Conservation (phyloP, 1,140 invertebrate genomes). For the Calephelis virginiensis region DNA sequence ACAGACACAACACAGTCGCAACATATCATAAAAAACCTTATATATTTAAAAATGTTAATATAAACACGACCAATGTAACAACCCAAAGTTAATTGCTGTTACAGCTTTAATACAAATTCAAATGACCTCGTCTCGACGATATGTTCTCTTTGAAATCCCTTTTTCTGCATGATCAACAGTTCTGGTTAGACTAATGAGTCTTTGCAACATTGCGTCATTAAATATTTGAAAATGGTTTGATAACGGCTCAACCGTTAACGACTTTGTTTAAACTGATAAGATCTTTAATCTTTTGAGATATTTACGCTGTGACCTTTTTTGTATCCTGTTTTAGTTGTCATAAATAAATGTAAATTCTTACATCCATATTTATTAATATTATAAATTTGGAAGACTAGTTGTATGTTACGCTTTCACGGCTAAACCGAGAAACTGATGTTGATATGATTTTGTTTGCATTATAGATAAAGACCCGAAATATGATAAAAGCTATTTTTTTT, state of each 20-base stretch:
- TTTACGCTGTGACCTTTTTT: not conserved
- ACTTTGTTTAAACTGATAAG: slow-evolving; percentile 6
- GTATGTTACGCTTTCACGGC: too few species aligned
- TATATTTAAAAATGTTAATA: too few species aligned
- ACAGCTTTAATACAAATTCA: not conserved
- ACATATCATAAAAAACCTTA: too few species aligned
- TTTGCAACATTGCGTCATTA: slow-evolving; percentile 9
- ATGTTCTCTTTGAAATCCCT: slow-evolving; percentile 12
- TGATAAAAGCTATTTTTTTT: too few species aligned
- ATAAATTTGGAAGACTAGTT: too few species aligned
- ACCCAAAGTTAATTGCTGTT: not conserved
- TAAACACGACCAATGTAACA: too few species aligned
- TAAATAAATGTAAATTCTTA: too few species aligned
- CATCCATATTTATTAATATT: too few species aligned
- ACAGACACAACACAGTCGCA: too few species aligned
- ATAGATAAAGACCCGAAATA: too few species aligned
- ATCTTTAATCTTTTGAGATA: not conserved
- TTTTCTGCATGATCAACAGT: slow-evolving; percentile 3
- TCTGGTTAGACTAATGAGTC: slow-evolving; percentile 5
- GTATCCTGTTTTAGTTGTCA: not conserved
- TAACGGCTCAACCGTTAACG: slow-evolving; percentile 6
- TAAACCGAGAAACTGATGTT: too few species aligned
- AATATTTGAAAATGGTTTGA: slow-evolving; percentile 14
- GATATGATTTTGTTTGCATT: too few species aligned
- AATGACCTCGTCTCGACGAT: not conserved